A percentile compares a stretch with the other conserved stretches of the same genome.
phyloP scores from a whole-genome alignment of 2,888 invertebrate genomes.

The Nycteola revayana region DNA sequence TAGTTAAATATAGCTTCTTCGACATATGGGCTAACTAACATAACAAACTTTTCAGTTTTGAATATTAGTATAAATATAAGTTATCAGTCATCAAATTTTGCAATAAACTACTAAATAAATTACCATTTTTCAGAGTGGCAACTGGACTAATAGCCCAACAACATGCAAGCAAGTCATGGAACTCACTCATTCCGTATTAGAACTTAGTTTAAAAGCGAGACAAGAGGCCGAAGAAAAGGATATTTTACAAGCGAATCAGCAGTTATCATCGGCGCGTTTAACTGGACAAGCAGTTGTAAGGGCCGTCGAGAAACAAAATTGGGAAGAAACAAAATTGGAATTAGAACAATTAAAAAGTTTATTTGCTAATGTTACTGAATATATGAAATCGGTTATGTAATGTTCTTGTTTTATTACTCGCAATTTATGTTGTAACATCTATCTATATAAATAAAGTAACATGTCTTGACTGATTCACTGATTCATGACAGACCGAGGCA shows the following conservation, averaged over 20 bases:
- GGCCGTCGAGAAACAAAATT: slow-evolving; percentile 70
- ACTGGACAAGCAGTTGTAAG: slow-evolving; percentile 80
- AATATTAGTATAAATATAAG: too few species aligned
- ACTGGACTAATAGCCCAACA: slow-evolving; percentile 81
- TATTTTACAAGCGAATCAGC: slow-evolving; percentile 77
- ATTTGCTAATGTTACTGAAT: slow-evolving; percentile 60
- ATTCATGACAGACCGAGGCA: too few species aligned
- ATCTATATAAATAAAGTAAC: too few species aligned
- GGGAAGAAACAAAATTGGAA: slow-evolving; percentile 57
- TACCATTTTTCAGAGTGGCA: slow-evolving; percentile 58
- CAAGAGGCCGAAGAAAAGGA: slow-evolving; percentile 70
- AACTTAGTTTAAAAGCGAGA: slow-evolving; percentile 79
- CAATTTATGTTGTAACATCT: too few species aligned
- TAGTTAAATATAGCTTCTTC: too few species aligned
- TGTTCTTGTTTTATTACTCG: slow-evolving; percentile 33
- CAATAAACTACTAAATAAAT: too few species aligned
- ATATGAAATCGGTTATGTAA: slow-evolving; percentile 69
- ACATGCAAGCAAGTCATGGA: slow-evolving; percentile 84
- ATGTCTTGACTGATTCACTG: too few species aligned
- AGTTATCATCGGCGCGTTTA: slow-evolving; percentile 82
- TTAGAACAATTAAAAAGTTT: slow-evolving; percentile 54
- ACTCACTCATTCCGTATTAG: slow-evolving; percentile 81
- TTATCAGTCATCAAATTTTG: too few species aligned
- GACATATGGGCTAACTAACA: too few species aligned
- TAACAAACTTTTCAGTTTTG: too few species aligned